Evolutionary conservation across 2,113 vertebrate genomes (phyloP), one percentile per base, ranked within the genome.

Genomic region (Perca flavescens): DNA sequence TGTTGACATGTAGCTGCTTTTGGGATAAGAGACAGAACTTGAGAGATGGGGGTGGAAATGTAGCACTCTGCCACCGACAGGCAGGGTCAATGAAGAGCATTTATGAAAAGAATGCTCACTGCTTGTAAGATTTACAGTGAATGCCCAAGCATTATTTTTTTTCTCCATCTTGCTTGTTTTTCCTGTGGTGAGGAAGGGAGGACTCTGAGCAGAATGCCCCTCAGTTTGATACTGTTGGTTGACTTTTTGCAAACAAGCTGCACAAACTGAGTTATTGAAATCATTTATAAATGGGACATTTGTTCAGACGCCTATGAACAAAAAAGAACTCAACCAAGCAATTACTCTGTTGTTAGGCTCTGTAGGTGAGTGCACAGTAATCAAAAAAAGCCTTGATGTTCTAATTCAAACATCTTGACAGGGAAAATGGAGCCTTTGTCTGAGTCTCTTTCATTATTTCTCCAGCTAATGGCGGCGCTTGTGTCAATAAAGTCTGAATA

Each of bases 51-150:
- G 86, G 69, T 50, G 77, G 67, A 79, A 56, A 68, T 52, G 80
- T 9, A 74, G 67, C 87, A 60, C 87, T 79, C 63, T 54, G 77
- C 87, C 82, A 3, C 86, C 80, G 66, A 90, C 89, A 21, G 85
- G 67, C 80, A 62, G 61, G 78, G 87, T 91, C 92, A 85, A 91
- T 91, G 85, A 85, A 85, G 81, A 77, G 71, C 81, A 83, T 83
- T 91, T 88, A 86, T 47, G 75, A 88, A 86, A 83, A 88, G 89
- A 90, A 89, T 58, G 82, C 80, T 82, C 85, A 36, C 78, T 69
- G 84, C 77, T 85, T 80, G 78, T 54, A 88, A 89, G 87, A 91
- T 84, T 52, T 53, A 56, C 49, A 25, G 67, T 90, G 77, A 90
- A 88, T 82, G 79, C 8, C 63, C 13, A 0, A 0, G 73, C 52